A percentile compares a stretch with the other conserved stretches of the same genome.
Evolutionary conservation across 2,888 invertebrate species (phyloP).

Genomic region (Agrilus mali): DNA sequence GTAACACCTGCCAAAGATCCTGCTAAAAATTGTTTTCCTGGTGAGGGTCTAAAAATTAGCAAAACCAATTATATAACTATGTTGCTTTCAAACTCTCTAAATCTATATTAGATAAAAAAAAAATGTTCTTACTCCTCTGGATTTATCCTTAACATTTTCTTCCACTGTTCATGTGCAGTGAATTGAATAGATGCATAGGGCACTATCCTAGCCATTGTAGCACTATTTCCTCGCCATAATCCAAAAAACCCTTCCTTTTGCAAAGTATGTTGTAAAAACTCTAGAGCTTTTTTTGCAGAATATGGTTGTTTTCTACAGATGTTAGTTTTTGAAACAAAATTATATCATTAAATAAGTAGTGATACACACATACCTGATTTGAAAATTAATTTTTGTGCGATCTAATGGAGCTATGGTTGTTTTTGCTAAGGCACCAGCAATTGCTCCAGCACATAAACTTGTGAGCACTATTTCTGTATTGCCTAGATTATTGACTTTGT

Average conservation of each 20-base stretch:
- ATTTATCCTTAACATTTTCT: slow-evolving; percentile 64
- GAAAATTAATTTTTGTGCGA: slow-evolving; percentile 96
- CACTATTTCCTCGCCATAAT: slow-evolving; percentile 96
- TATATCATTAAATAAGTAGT: not conserved
- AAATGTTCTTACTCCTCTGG: slow-evolving; percentile 35
- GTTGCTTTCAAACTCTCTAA: not conserved
- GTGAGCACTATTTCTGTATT: slow-evolving; percentile 57
- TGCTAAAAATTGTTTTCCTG: slow-evolving; percentile 58
- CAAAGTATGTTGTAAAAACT: slow-evolving; percentile 56
- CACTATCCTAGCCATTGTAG: slow-evolving; percentile 92
- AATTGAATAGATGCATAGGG: slow-evolving; percentile 98
- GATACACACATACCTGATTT: slow-evolving; percentile 50
- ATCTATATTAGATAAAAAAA: not conserved
- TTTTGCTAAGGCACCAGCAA: slow-evolving; percentile 91
- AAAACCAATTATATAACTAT: not conserved
- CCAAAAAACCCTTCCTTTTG: slow-evolving; percentile 67
- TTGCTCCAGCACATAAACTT: slow-evolving; percentile 81
- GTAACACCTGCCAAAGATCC: slow-evolving; percentile 94
- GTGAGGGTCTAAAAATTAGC: slow-evolving; percentile 25
- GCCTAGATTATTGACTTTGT: slow-evolving; percentile 21
- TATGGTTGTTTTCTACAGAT: slow-evolving; percentile 51
- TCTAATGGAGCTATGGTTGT: slow-evolving; percentile 95
- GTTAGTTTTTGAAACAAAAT: not conserved
- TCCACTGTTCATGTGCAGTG: slow-evolving; percentile 96
- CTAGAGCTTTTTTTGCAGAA: slow-evolving; percentile 55